Evolutionary conservation across 2,888 invertebrate species (phyloP), one percentile per base, ranked within the genome.

Genomic region (Cantharis rustica): DNA sequence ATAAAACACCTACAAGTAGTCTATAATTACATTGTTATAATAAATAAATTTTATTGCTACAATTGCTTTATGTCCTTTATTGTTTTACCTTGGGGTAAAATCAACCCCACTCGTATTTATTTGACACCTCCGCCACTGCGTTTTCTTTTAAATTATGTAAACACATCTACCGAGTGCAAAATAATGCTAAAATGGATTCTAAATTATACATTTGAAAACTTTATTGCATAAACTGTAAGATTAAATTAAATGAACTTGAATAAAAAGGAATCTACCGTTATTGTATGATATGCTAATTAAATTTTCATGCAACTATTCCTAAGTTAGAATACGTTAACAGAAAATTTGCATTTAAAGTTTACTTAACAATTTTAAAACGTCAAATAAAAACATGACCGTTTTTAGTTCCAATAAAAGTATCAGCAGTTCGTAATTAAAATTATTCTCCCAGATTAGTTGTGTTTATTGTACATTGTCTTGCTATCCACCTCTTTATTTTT

Each of bases 1-100:
- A 82, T 74, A 61, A 75, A 76, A 80, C 80, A 82, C 83, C 82
- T 79, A 81, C 81, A 81, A 80, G 82, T 79, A 72, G 79, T 81
- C 83, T 83, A 79, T 80, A 80, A 17, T 47, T 47, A 47, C 47
- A 47, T 47, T 47, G 47, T 47, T 47, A 47, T n/a, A 47, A 47
- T 47, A 47, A 47, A 47, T 47, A 47, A 47, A 47, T 47, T 47
- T 47, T 47, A 47, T 47, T 47, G n/a, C n/a, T n/a, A 47, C 47
- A n/a, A n/a, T 13, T 47, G 47, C n/a, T 47, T 47, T 47, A 47
- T n/a, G 47, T 47, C 13, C 5, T 47, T 47, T n/a, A 7, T 9
- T 7, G n/a, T 47, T 47, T 47, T n/a, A 47, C 9, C 47, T 47
- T n/a, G n/a, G 47, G 47, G 47, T 47, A 47, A 31, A 47, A 47